These are phyloP conservation scores for Cataglyphis albicans DNA, from an alignment of 2,888 invertebrate species.

Conservation along the genomic window DNA sequence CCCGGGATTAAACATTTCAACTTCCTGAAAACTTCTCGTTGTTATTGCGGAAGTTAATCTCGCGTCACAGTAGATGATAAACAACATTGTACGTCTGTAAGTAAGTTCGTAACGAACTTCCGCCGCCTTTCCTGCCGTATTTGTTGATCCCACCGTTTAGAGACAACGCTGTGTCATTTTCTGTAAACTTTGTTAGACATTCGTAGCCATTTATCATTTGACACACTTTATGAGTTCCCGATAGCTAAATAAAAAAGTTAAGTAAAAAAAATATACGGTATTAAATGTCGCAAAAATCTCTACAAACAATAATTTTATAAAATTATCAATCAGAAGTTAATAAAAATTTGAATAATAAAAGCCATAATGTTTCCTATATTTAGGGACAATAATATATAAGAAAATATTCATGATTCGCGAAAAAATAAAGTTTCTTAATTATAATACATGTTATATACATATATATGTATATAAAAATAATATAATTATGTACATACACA, in stretches of 20 bases:
- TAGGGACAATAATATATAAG: neutral
- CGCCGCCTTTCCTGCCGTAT: constrained; percentile 24
- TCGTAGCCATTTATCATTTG: constrained; percentile 25
- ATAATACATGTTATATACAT: neutral
- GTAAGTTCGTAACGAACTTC: constrained; percentile 45
- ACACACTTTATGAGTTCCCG: constrained; percentile 16
- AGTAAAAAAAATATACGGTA: neutral
- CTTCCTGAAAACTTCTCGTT: constrained; percentile 54
- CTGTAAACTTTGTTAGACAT: constrained; percentile 28
- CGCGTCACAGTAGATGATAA: constrained; percentile 41
- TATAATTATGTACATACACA: no score
- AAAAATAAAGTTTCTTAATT: neutral
- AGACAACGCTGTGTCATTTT: constrained; percentile 33
- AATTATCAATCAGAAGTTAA: neutral
- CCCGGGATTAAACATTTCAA: constrained; percentile 41
- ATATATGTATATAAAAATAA: neutral
- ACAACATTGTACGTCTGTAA: constrained; percentile 42
- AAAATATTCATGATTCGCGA: neutral
- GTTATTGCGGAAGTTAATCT: constrained; percentile 50
- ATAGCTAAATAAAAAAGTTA: neutral
- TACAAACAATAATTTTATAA: neutral
- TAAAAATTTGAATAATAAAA: neutral
- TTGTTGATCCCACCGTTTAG: constrained; percentile 35
- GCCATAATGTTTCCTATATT: neutral
- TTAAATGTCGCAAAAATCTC: neutral